phyloP scores from a whole-genome alignment of 2,797 vertebrate species.

The Todus mexicanus region DNA sequence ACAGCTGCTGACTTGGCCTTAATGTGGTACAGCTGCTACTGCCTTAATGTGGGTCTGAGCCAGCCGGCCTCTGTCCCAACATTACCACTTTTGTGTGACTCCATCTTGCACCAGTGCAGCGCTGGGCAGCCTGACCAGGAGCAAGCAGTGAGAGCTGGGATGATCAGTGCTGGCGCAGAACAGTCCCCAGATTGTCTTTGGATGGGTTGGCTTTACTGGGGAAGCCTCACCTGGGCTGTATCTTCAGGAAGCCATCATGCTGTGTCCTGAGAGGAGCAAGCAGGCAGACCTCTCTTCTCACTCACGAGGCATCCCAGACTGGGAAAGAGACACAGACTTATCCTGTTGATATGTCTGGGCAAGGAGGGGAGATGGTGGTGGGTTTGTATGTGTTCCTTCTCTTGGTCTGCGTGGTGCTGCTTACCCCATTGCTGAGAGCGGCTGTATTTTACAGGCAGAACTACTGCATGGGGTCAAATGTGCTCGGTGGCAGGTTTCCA shows the following conservation, averaged over 20 bases:
- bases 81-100: neutral
- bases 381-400: neutral
- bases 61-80: neutral
- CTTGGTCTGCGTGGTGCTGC: neutral
- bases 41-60: neutral
- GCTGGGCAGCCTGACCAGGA: neutral
- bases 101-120: fast-evolving
- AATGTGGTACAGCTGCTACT: too few species aligned
- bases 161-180: neutral
- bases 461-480: neutral
- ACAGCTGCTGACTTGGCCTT: neutral
- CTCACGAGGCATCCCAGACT: neutral
- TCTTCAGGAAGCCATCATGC: neutral
- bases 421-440: neutral
- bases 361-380: neutral
- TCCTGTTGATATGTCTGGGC: neutral
- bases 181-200: neutral
- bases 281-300: neutral
- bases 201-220: neutral
- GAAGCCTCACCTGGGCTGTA: neutral
- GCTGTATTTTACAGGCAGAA: neutral
- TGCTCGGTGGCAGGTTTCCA: conserved; percentile 29
- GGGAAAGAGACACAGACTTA: neutral
- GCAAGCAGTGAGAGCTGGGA: neutral
- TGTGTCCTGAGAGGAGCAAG: neutral